Evolutionary conservation across 1,140 invertebrate species (phyloP), one percentile per base, ranked within the genome.

Genomic region (Stegodyphus mimosarum): DNA sequence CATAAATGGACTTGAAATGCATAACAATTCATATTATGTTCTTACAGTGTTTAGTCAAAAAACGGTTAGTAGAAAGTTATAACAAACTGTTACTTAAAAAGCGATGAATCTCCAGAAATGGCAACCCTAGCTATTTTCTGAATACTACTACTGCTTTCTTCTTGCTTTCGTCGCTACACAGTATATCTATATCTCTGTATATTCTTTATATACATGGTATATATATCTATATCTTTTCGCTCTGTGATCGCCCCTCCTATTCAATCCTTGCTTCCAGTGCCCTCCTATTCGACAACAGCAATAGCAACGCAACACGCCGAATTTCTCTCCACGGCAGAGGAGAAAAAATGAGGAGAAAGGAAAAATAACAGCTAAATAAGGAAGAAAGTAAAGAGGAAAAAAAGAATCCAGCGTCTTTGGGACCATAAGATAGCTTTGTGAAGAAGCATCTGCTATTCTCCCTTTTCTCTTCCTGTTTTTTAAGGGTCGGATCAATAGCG

Each of bases 371-470:
- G 72, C 81, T 76, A 84, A 84, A 84, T 84, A 84, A 84, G 72
- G 80, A 74, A 83, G 71, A 74, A 83, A 83, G 80, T 51, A 33
- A 17, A 17, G 17, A 66, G 50, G 33, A 81, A 83, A 83, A 83
- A 49, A 66, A 49, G 33, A 70, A 63, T 53, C 66, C 48, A 11
- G 60, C 60, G 73, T 84, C 81, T 84, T 84, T 84, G 81, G 81
- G 51, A 84, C 81, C 66, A 84, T 84, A 84, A 84, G 81, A 84
- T 84, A 84, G 81, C 81, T 84, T 84, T 84, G 81, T 84, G 81
- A 84, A 69, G 81, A 75, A 76, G 81, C 81, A 84, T 84, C 81
- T 84, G 81, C 81, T 84, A 76, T 84, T 84, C 81, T 84, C 18
- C 52, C 66, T 55, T 51, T 76, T 76, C 72, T 76, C 63, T 70